phyloP scores from a whole-genome alignment of 2,888 invertebrate species.

The Ormyrus labotus region DNA sequence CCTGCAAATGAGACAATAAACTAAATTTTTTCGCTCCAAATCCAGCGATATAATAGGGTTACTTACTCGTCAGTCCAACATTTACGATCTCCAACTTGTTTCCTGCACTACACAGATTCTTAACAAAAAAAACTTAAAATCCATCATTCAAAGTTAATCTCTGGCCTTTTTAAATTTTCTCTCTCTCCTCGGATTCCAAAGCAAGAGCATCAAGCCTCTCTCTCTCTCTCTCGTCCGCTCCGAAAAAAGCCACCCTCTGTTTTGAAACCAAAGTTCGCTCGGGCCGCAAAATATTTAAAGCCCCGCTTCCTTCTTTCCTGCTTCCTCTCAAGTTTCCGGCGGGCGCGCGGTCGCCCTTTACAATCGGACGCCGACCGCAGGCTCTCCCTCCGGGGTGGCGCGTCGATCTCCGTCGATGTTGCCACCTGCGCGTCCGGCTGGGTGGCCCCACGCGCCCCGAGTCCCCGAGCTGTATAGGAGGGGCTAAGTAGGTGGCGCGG shows the following conservation, averaged over 20 bases:
- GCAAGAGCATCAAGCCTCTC: background rate
- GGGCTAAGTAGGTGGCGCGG: constrained; percentile 26
- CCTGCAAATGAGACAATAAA: no score
- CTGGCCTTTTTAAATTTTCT: no score
- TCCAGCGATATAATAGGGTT: no score
- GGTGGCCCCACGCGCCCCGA: constrained; percentile 64
- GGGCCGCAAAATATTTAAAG: constrained; percentile 33
- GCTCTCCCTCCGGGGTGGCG: constrained; percentile 23
- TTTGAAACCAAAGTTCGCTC: constrained; percentile 13
- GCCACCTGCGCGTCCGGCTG: constrained; percentile 71
- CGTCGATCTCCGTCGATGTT: constrained; percentile 9
- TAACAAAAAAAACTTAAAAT: no score
- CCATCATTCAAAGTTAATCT: no score
- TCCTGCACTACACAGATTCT: no score
- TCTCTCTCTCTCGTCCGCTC: background rate
- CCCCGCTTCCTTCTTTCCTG: constrained; percentile 33
- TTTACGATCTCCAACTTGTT: no score
- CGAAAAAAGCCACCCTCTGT: constrained; percentile 1
- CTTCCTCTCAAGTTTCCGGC: constrained; percentile 38
- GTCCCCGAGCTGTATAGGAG: background rate
- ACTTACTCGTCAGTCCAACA: no score
- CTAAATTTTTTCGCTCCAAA: no score
- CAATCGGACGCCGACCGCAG: background rate
- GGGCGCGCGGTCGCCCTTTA: background rate
- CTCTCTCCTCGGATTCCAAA: no score